Conservation (phyloP, 1,140 invertebrate species). For the Drosophila funebris region DNA sequence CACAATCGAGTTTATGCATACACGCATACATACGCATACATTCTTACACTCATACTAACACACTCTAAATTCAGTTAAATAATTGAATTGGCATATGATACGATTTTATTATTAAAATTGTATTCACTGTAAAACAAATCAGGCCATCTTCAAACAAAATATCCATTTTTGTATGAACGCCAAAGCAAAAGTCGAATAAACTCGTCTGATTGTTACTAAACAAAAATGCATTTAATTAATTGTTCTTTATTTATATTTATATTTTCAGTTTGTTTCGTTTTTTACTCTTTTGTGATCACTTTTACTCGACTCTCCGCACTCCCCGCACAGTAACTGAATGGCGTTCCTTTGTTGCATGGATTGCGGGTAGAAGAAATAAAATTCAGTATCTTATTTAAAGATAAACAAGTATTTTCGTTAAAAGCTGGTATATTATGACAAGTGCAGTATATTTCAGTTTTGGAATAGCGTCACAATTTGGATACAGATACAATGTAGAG, state of each 20-base stretch:
- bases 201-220: constrained; percentile 57
- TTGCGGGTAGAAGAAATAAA: constrained; percentile 53
- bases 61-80: constrained; percentile 50
- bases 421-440: constrained; percentile 1
- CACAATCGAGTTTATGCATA: no score
- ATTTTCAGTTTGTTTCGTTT: background rate
- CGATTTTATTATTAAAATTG: constrained; percentile 55
- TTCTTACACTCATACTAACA: background rate
- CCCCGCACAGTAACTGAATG: background rate
- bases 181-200: constrained; percentile 26
- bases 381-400: constrained; percentile 51
- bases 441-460: background rate
- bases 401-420: constrained; percentile 58
- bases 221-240: constrained; percentile 64
- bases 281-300: background rate
- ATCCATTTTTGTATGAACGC: constrained; percentile 10
- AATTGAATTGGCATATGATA: constrained; percentile 48
- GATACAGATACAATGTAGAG: background rate
- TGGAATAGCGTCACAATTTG: background rate
- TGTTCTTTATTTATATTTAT: constrained; percentile 25
- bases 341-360: constrained; percentile 46
- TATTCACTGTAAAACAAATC: constrained; percentile 12
- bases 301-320: no score
- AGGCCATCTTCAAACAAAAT: constrained; percentile 26
- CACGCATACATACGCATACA: constrained; percentile 24